A percentile compares a stretch with the other conserved stretches of the same genome.
Conservation (phyloP, 53 echinoderm and acorn worm species). For the Arbacia lixula region DNA sequence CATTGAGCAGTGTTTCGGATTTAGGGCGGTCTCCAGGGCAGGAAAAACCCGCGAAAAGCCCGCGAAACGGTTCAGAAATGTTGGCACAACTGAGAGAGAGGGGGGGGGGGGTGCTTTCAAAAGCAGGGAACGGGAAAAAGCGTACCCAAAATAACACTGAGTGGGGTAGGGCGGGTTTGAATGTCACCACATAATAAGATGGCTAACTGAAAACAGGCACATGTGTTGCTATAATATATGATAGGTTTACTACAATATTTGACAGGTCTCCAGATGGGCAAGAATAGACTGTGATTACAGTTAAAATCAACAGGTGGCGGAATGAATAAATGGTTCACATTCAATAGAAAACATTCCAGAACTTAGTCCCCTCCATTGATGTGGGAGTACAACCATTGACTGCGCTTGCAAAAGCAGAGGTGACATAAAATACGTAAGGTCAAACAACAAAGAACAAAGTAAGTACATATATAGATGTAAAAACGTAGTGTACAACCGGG, state of each 20-base stretch:
- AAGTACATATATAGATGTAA: too few species aligned
- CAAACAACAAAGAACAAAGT: too few species aligned
- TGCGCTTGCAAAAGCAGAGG: background rate
- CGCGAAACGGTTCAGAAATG: too few species aligned
- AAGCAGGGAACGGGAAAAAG: too few species aligned
- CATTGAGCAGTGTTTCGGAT: too few species aligned
- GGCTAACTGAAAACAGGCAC: slow-evolving; percentile 25
- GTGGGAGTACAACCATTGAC: background rate
- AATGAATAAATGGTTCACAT: slow-evolving; percentile 21
- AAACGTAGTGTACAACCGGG: too few species aligned
- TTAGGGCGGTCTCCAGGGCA: too few species aligned
- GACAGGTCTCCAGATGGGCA: background rate
- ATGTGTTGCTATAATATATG: slow-evolving; percentile 10
- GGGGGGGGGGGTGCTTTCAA: too few species aligned
- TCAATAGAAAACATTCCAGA: slow-evolving; percentile 12
- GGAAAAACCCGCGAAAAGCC: too few species aligned
- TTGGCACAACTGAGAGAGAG: too few species aligned
- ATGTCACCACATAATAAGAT: slow-evolving; percentile 17
- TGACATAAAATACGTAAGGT: too few species aligned
- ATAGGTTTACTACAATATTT: slow-evolving; percentile 23
- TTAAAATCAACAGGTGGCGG: slow-evolving; percentile 2
- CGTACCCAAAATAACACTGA: too few species aligned
- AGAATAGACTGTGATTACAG: background rate
- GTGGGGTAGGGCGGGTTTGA: background rate
- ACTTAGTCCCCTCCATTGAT: slow-evolving; percentile 3